A percentile compares a stretch with the other conserved stretches of the same genome.
Evolutionary conservation across 2,888 invertebrate genomes (phyloP).

Genomic region (Atrina japonica): DNA sequence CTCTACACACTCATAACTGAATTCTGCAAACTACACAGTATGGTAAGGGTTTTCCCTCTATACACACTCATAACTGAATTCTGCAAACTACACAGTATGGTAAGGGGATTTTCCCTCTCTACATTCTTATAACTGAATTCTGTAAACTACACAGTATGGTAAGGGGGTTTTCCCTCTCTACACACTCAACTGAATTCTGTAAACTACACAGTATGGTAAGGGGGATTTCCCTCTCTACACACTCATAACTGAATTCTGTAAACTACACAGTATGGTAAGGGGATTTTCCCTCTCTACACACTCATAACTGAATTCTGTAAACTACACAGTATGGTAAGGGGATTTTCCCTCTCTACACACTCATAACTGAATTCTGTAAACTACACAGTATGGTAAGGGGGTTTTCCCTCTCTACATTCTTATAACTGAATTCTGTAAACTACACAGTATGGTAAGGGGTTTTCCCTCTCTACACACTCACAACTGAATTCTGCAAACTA

Average conservation of each 20-base stretch:
- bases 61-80: not conserved
- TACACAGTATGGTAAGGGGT: not conserved
- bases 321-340: constrained; percentile 99
- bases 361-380: constrained; percentile 95
- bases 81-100: not conserved
- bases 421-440: not conserved
- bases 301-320: constrained; percentile 96
- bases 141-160: not conserved
- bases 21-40: constrained; percentile 99
- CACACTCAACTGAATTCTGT: too few species aligned
- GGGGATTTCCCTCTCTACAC: too few species aligned
- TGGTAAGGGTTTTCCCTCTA: constrained; percentile 86
- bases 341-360: not conserved
- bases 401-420: not conserved
- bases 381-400: constrained; percentile 96
- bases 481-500: constrained; percentile 98
- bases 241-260: too few species aligned
- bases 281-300: too few species aligned
- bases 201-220: too few species aligned
- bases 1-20: constrained; percentile 84
- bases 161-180: too few species aligned
- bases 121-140: not conserved
- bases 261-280: too few species aligned
- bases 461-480: constrained; percentile 77
- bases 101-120: not conserved